Conservation (phyloP, 2,797 vertebrate genomes). For the Sciurus carolinensis region DNA sequence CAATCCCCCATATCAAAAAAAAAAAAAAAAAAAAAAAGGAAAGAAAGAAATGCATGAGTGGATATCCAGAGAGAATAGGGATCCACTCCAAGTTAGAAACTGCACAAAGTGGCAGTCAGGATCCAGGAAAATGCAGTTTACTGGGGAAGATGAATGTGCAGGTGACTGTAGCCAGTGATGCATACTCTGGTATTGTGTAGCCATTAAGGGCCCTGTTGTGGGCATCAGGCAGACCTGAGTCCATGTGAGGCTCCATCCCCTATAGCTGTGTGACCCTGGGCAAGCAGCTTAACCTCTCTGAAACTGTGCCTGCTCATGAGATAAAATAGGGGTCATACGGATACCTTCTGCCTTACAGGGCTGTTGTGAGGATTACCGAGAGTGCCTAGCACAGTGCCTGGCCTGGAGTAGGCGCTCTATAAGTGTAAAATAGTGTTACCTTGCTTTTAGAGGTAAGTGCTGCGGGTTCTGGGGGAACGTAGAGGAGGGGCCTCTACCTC, state of each 20-base stretch:
- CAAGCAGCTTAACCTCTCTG: conserved; percentile 8
- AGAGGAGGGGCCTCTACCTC: neutral
- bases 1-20: no score
- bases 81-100: neutral
- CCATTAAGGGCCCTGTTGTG: rapidly evolving
- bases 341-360: conserved; percentile 28
- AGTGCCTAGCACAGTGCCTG: neutral
- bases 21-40: no score
- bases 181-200: rapidly evolving
- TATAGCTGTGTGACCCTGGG: neutral
- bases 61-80: neutral
- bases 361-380: conserved; percentile 37
- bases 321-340: neutral
- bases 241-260: neutral
- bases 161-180: rapidly evolving
- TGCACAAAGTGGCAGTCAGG: neutral
- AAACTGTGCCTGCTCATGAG: neutral
- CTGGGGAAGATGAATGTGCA: neutral
- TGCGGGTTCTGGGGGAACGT: neutral
- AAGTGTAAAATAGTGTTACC: neutral
- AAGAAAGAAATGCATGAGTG: neutral
- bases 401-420: neutral
- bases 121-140: neutral
- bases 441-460: conserved; percentile 45
- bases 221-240: neutral